Conservation (phyloP, 1,140 invertebrate species). For the Drosophila biarmipes region DNA sequence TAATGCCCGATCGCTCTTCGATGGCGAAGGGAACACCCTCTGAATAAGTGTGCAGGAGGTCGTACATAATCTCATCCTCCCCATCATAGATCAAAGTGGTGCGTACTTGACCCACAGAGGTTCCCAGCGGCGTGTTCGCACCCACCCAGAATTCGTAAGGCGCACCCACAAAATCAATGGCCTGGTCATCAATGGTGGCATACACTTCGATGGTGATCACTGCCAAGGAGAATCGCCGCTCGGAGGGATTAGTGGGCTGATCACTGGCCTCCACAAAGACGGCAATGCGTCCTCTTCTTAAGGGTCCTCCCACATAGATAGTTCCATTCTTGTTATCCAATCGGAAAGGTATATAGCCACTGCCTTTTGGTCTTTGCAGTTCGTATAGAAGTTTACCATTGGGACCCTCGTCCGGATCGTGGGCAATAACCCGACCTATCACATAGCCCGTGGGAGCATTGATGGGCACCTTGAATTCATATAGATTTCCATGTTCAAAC, state of each 20-base stretch:
- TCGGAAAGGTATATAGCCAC: conserved; percentile 88
- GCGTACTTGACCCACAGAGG: conserved; percentile 93
- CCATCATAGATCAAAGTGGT: conserved; percentile 88
- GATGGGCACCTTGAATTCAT: conserved; percentile 90
- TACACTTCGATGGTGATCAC: conserved; percentile 90
- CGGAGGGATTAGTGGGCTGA: conserved; percentile 91
- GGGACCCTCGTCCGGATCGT: conserved; percentile 92
- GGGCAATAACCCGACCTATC: conserved; percentile 90
- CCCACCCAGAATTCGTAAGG: conserved; percentile 96
- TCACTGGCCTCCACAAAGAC: conserved; percentile 93
- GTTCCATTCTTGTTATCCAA: conserved; percentile 90
- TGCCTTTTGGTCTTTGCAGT: conserved; percentile 88
- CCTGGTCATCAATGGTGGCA: conserved; percentile 86
- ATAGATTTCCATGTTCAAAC: conserved; percentile 92
- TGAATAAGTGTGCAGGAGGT: conserved; percentile 92
- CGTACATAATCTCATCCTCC: conserved; percentile 89
- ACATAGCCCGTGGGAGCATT: conserved; percentile 88
- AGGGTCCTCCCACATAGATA: conserved; percentile 89
- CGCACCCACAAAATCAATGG: conserved; percentile 93
- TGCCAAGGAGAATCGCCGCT: conserved; percentile 91
- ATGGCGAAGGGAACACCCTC: conserved; percentile 95
- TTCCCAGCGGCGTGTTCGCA: conserved; percentile 92
- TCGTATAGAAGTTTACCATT: conserved; percentile 93
- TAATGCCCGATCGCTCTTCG: conserved; percentile 94
- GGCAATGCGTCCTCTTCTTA: conserved; percentile 89